Percentiles rank a stretch among this genome's conserved stretches.
Conservation (phyloP, 2,888 invertebrate genomes). For the Hymenopus coronatus region DNA sequence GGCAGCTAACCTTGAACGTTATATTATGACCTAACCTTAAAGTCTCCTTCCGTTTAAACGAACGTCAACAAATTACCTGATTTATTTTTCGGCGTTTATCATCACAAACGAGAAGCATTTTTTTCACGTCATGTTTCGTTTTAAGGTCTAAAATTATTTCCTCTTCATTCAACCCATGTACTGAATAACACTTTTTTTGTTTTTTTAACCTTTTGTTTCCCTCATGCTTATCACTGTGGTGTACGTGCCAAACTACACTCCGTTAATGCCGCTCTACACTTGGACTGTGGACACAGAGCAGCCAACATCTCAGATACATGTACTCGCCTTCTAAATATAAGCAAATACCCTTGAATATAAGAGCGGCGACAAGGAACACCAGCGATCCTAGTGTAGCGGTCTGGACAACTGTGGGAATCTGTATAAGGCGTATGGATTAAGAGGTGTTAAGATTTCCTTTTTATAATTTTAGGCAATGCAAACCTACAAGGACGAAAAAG, state of each 20-base stretch:
- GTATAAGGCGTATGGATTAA: no score
- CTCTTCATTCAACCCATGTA: background rate
- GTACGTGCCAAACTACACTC: slow-evolving; percentile 4
- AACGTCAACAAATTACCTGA: background rate
- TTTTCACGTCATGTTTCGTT: background rate
- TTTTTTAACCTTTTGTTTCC: background rate
- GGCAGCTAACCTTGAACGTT: background rate
- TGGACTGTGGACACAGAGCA: background rate
- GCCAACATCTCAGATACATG: background rate
- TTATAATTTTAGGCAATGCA: no score
- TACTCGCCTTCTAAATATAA: background rate
- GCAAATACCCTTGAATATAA: no score
- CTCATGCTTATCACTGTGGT: background rate
- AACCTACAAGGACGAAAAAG: no score
- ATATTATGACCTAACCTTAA: background rate
- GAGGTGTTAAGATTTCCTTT: no score
- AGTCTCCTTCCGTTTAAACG: background rate
- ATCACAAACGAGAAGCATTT: background rate
- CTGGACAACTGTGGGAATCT: no score
- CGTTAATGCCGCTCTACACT: background rate
- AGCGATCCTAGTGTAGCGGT: no score
- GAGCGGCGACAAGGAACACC: no score
- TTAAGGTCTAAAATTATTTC: background rate
- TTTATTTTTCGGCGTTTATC: background rate
- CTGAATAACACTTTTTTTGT: background rate